Evolutionary conservation across 2,797 vertebrate genomes (phyloP), one percentile per base, ranked within the genome.

Genomic region (Halcyon leucocephala): DNA sequence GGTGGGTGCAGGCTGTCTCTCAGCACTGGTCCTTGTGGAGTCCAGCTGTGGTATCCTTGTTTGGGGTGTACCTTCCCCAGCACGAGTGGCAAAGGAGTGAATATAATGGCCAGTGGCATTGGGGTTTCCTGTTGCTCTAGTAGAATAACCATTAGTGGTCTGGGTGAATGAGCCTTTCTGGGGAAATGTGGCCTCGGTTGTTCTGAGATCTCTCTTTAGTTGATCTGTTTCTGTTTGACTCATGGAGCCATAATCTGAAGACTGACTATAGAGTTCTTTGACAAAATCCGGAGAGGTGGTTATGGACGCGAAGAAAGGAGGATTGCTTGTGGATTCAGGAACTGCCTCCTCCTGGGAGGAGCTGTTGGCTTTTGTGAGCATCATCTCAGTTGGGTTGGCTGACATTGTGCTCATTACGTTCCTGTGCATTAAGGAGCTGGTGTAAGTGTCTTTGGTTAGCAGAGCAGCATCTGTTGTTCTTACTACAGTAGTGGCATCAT

Each of bases 121-220:
- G 2, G 74, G 74, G 10, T 55, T 71, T 60, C 20, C 46, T 58
- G 62, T 57, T 48, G 17, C n/a, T 74, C n/a, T 39, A 31, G 55
- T 2, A 2, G 46, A 26, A 37, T 91, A 69, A 37, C 15, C 48
- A 4, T 21, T 28, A 26, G 61, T n/a, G 73, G 65, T 84, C n/a
- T 57, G 74, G 19, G 7, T 55, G 28, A 49, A 37, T 1, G 54
- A 29, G 77, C 24, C 42, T 90, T 94, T 54, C 55, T 0, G 48
- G 9, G 39, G 24, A 61, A 52, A 25, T 0, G 12, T 26, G 0
- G 0, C 11, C 0, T n/a, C 4, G 0, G 73, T 76, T 8, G 55
- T 84, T 74, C 85, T 78, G 62, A 89, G 57, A 57, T 64, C 72
- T 35, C 57, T 28, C 61, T 88, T 78, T 2, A 55, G 54, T 60